Evolutionary conservation across 2,888 invertebrate species (phyloP).

Genomic region (Drosophila atripex): DNA sequence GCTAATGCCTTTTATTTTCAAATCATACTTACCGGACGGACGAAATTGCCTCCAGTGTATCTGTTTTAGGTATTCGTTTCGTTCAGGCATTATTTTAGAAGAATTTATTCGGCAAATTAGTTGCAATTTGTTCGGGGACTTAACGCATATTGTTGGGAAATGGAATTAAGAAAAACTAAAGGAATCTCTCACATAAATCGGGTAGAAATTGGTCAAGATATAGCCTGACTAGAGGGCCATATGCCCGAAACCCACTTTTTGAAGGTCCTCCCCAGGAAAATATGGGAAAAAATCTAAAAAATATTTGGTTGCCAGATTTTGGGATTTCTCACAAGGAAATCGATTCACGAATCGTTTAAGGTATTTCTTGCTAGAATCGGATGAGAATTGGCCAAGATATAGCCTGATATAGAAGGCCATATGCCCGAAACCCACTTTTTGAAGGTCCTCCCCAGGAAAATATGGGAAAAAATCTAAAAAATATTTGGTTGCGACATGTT

Average conservation of each 20-base stretch:
- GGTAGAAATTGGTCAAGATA: background rate
- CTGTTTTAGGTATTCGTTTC: constrained; percentile 1
- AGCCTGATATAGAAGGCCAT: background rate
- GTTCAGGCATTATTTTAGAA: background rate
- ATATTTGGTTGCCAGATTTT: background rate
- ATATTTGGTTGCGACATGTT: background rate
- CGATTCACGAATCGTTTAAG: background rate
- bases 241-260: background rate
- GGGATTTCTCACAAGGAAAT: too few species aligned
- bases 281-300: background rate
- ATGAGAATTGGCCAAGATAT: background rate
- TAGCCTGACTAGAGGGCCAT: background rate
- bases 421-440: background rate
- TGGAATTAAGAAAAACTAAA: background rate
- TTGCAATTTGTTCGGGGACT: background rate
- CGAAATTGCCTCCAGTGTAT: background rate
- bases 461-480: background rate
- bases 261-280: background rate
- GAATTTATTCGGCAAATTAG: background rate
- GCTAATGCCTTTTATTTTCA: constrained; percentile 52
- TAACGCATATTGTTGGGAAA: background rate
- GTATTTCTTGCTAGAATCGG: background rate
- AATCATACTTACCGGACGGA: constrained; percentile 24
- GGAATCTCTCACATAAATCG: background rate
- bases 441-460: background rate